Percentiles rank a stretch among this genome's conserved stretches.
Conservation (phyloP, 2,888 invertebrate species). For the Scrobipalpa atriplicella region DNA sequence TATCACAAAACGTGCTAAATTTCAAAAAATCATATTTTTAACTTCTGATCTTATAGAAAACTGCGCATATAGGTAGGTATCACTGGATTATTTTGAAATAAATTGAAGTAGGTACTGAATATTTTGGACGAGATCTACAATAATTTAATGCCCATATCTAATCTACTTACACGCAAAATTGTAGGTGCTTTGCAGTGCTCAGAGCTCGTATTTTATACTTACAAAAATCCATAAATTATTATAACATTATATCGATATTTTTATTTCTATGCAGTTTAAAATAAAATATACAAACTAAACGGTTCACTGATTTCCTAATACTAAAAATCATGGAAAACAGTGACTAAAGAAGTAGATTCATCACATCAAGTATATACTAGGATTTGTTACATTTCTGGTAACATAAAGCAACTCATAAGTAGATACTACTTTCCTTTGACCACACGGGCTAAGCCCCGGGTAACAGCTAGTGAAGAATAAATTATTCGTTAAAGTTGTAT, state of each 20-base stretch:
- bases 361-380: too few relatives aligned
- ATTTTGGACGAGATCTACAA: neutral
- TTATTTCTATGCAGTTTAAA: neutral
- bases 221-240: neutral
- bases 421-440: too few relatives aligned
- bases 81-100: neutral
- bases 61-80: too few relatives aligned
- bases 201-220: neutral
- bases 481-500: neutral
- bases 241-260: neutral
- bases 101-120: too few relatives aligned
- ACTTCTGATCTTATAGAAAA: too few relatives aligned
- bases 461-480: neutral
- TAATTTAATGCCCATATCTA: slow-evolving; percentile 4
- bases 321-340: too few relatives aligned
- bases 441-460: too few relatives aligned
- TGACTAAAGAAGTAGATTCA: too few relatives aligned
- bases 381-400: too few relatives aligned
- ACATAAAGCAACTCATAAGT: too few relatives aligned
- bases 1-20: too few relatives aligned
- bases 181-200: slow-evolving; percentile 12
- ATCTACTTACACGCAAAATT: neutral
- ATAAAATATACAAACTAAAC: neutral
- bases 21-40: too few relatives aligned
- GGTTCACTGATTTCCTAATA: neutral